Conservation (phyloP, 2,888 invertebrate species). For the Pammene aurita region DNA sequence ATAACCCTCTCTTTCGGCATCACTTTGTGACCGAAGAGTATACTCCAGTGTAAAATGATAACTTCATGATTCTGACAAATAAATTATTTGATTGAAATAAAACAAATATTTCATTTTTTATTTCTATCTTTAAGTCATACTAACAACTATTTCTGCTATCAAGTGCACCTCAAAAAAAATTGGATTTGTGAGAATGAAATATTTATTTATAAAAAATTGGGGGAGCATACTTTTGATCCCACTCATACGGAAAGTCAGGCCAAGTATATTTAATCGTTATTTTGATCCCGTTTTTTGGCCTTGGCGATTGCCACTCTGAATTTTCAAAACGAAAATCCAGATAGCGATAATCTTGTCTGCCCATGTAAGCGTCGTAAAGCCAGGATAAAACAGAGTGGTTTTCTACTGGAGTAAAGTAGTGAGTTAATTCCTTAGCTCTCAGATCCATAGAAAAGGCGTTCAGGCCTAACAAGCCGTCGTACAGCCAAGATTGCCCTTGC, state of each 20-base stretch:
- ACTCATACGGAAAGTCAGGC: too few relatives aligned
- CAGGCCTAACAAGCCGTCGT: constrained; percentile 20
- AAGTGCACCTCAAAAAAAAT: too few relatives aligned
- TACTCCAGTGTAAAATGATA: too few relatives aligned
- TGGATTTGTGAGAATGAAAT: too few relatives aligned
- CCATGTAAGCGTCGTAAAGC: constrained; percentile 27
- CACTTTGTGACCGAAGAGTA: too few relatives aligned
- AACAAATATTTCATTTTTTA: too few relatives aligned
- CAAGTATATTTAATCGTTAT: too few relatives aligned
- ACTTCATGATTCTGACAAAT: too few relatives aligned
- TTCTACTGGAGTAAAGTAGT: constrained; percentile 26
- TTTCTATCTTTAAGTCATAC: too few relatives aligned
- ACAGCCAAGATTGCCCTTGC: constrained; percentile 16
- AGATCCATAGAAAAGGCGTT: constrained; percentile 19
- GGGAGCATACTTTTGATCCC: constrained; percentile 9
- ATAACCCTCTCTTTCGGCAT: too few relatives aligned
- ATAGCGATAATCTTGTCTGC: constrained; percentile 5
- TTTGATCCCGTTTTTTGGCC: background rate
- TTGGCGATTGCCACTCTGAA: constrained; percentile 4
- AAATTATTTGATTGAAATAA: too few relatives aligned
- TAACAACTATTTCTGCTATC: too few relatives aligned
- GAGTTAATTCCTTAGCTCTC: constrained; percentile 10
- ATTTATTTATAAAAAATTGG: constrained; percentile 6
- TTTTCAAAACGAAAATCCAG: constrained; percentile 6
- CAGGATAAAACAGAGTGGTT: constrained; percentile 11